Base-by-base conservation (phyloP, 2,797 vertebrate species). In the Hypotaenidia okinawae region DNA sequence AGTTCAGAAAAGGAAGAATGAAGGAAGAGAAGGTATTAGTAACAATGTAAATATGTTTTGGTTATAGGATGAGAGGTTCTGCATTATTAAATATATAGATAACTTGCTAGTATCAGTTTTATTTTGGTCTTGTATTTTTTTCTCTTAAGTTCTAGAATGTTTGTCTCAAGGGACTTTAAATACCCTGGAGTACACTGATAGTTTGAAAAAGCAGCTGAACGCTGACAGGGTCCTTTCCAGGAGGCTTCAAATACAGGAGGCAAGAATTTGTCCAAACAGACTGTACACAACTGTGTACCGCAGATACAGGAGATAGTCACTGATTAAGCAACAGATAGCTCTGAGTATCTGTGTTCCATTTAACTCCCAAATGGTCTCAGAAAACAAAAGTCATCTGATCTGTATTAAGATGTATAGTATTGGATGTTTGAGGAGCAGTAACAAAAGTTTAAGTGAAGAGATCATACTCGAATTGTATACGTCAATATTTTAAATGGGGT, bases 61-160 rank as follows among this genome's bases (percentile, higher is more conserved):
- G 28, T 51, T 78, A 93, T 61, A 96, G 90, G 45, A 83, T 11
- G 16, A 43, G 88, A 90, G 15, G 11, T 58, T 94, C n/a, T 90
- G n/a, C 49, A 39, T 84, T 95, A 95, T 92, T 95, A 95, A 93
- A 91, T 75, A 75, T 23, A 61, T 51, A 16, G 90, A 90, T 63
- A 96, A 89, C 25, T 96, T 97, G 89, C 75, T 89, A 91, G 62
- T 83, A 92, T 95, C 73, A 91, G 82, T 94, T 95, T 95, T 90
- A 94, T 95, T 93, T 96, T 93, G 81, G 84, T 86, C 39, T 70
- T 94, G 49, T 94, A 77, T 78, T 85, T 88, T 96, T 96, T 93
- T 89, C 90, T 91, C 84, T 89, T 89, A 89, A 82, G 61, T 95
- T 96, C 91, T 94, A 76, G 55, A 93, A 94, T 63, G 91, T 75